phyloP scores from a whole-genome alignment of 2,797 vertebrate species.

The Crenichthys baileyi region DNA sequence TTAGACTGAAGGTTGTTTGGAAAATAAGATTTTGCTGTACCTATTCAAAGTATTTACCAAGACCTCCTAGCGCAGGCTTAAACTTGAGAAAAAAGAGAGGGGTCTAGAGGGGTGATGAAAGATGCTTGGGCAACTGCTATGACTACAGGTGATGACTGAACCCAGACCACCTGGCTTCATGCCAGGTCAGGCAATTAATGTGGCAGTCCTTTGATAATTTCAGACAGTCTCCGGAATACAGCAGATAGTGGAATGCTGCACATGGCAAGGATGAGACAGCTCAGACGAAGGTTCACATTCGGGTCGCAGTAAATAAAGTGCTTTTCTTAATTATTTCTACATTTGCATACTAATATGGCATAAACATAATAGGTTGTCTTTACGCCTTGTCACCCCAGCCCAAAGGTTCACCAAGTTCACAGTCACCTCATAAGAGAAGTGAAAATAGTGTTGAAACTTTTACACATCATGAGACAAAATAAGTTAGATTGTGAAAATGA shows the following conservation, averaged over 20 bases:
- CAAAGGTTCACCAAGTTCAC: slow-evolving; percentile 25
- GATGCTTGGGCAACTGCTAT: slow-evolving; percentile 68
- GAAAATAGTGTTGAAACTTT: slow-evolving; percentile 25
- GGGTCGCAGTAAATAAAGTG: slow-evolving; percentile 62
- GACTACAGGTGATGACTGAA: slow-evolving; percentile 67
- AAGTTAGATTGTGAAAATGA: background rate
- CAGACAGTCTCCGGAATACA: slow-evolving; percentile 61
- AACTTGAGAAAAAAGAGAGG: slow-evolving; percentile 47
- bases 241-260: slow-evolving; percentile 45
- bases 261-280: slow-evolving; percentile 65
- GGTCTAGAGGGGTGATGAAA: slow-evolving; percentile 32
- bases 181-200: slow-evolving; percentile 80
- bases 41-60: slow-evolving; percentile 30
- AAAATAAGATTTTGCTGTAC: slow-evolving; percentile 66
- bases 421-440: slow-evolving; percentile 11
- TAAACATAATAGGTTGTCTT: slow-evolving; percentile 58
- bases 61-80: slow-evolving; percentile 49
- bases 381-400: slow-evolving; percentile 41
- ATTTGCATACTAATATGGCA: slow-evolving; percentile 70
- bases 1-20: slow-evolving; percentile 42
- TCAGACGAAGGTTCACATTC: slow-evolving; percentile 64
- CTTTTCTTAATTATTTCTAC: slow-evolving; percentile 61
- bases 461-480: background rate
- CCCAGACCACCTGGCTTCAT: slow-evolving; percentile 77
- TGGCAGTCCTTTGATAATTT: slow-evolving; percentile 72